A percentile compares a stretch with the other conserved stretches of the same genome.
phyloP scores from a whole-genome alignment of 2,888 invertebrate genomes.

The Microctonus aethiopoides region DNA sequence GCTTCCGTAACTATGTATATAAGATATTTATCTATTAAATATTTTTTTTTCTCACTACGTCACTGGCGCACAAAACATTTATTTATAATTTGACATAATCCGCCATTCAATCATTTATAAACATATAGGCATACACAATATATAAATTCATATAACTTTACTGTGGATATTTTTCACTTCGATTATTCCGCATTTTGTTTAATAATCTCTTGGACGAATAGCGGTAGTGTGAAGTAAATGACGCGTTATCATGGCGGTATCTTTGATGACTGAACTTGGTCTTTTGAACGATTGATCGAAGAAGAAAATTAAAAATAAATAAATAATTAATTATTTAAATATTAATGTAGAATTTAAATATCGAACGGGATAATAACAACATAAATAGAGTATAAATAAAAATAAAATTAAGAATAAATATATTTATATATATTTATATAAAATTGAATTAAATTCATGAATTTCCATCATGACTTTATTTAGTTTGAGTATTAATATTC shows the following conservation, averaged over 20 bases:
- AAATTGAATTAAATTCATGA: too few relatives aligned
- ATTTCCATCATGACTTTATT: too few relatives aligned
- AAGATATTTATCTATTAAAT: neutral
- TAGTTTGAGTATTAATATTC: too few relatives aligned
- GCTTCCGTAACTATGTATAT: neutral
- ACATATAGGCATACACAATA: neutral
- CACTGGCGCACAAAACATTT: neutral
- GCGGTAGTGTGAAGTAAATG: constrained; percentile 27
- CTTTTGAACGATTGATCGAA: constrained; percentile 1
- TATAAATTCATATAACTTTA: neutral
- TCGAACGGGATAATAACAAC: constrained; percentile 37
- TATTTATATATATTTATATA: too few relatives aligned
- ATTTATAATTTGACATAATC: constrained; percentile 19
- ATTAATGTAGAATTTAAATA: constrained; percentile 20
- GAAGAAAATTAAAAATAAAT: constrained; percentile 18
- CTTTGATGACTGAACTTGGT: constrained; percentile 45
- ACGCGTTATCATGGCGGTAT: constrained; percentile 42
- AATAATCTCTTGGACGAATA: constrained; percentile 20
- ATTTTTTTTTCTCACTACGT: neutral
- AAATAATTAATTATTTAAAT: constrained; percentile 3
- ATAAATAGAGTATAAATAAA: neutral
- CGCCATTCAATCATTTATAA: neutral
- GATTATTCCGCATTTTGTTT: constrained; percentile 19
- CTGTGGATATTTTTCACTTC: neutral
- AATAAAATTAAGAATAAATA: constrained; percentile 20